phyloP scores from a whole-genome alignment of 1,140 invertebrate species.

The Pogonomyrmex barbatus region DNA sequence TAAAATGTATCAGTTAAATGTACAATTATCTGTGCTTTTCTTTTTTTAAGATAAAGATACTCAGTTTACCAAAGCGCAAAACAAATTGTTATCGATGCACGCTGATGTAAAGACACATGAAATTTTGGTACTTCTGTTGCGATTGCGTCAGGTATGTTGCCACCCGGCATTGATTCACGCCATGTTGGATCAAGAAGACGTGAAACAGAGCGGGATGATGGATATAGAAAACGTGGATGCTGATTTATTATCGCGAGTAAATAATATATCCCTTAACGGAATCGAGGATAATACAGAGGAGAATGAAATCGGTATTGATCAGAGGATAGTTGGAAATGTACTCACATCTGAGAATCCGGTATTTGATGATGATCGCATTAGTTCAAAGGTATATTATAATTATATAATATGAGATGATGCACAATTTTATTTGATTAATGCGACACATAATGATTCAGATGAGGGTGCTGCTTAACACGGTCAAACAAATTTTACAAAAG shows the following conservation, averaged over 20 bases:
- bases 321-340: slow-evolving; percentile 81
- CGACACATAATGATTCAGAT: slow-evolving; percentile 84
- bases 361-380: slow-evolving; percentile 87
- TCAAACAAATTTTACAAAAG: slow-evolving; percentile 87
- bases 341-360: slow-evolving; percentile 90
- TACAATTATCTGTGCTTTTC: neutral
- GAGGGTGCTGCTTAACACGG: slow-evolving; percentile 87
- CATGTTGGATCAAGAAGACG: slow-evolving; percentile 87
- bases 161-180: slow-evolving; percentile 93
- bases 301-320: slow-evolving; percentile 77
- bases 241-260: slow-evolving; percentile 88
- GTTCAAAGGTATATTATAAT: slow-evolving; percentile 87
- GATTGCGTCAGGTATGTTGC: slow-evolving; percentile 95
- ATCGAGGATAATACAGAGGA: slow-evolving; percentile 82
- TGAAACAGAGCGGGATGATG: slow-evolving; percentile 76
- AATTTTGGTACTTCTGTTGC: slow-evolving; percentile 93
- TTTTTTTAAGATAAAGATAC: slow-evolving; percentile 74
- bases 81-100: slow-evolving; percentile 79
- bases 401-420: neutral
- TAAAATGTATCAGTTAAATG: slow-evolving; percentile 10
- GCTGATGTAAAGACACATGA: slow-evolving; percentile 90
- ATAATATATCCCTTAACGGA: slow-evolving; percentile 75
- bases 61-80: slow-evolving; percentile 83
- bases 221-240: slow-evolving; percentile 82
- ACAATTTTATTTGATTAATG: neutral